phyloP scores from a whole-genome alignment of 2,113 vertebrate species.

The Ophthalmolycus amberensis region DNA sequence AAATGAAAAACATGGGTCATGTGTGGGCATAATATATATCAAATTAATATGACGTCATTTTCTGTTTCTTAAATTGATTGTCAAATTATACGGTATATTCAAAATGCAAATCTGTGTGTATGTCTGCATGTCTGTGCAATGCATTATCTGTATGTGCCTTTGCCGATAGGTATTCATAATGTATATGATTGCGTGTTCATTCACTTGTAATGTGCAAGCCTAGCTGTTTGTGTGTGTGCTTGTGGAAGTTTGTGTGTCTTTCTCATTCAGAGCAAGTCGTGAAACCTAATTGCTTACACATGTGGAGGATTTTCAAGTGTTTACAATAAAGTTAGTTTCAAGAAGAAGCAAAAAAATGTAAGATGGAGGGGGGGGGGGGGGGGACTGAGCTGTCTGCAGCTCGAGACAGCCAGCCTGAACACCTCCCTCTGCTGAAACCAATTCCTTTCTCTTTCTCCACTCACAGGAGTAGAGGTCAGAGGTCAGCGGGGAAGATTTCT shows the following conservation, averaged over 20 bases:
- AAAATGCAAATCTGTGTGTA: background rate
- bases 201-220: slow-evolving; percentile 3
- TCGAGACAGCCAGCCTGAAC: slow-evolving; percentile 52
- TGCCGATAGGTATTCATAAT: slow-evolving; percentile 13
- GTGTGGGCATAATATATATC: slow-evolving; percentile 17
- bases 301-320: slow-evolving; percentile 83
- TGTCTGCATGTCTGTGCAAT: slow-evolving; percentile 18
- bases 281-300: slow-evolving; percentile 84
- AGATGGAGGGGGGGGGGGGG: background rate
- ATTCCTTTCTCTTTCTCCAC: slow-evolving; percentile 74
- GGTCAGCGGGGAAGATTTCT: slow-evolving; percentile 77
- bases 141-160: background rate
- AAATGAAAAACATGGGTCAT: slow-evolving; percentile 1
- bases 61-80: slow-evolving; percentile 4
- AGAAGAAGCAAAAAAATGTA: slow-evolving; percentile 60
- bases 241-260: slow-evolving; percentile 57
- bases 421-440: slow-evolving; percentile 72
- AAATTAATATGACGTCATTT: background rate
- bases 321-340: slow-evolving; percentile 80
- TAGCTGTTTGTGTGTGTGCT: slow-evolving; percentile 21
- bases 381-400: slow-evolving; percentile 57
- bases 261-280: slow-evolving; percentile 74
- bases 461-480: slow-evolving; percentile 74
- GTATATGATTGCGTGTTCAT: background rate
- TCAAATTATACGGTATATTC: background rate